Evolutionary conservation across 2,888 invertebrate genomes (phyloP), one percentile per base, ranked within the genome.

Genomic region (Oscheius sp.): DNA sequence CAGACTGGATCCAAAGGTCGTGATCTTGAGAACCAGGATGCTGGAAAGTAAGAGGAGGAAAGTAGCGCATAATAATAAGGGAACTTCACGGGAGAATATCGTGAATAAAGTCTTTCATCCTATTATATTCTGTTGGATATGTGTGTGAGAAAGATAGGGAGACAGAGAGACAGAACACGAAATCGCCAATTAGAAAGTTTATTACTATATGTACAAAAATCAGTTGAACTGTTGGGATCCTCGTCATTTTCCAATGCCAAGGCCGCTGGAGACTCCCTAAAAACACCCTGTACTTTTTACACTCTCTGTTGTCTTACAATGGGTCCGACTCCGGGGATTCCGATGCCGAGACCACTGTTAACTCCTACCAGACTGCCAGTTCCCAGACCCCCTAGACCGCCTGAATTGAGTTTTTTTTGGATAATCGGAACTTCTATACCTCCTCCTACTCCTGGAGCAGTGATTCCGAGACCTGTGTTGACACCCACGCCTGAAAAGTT

Each of bases 321-420:
- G 11, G 82, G 82, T 3, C 82, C 82, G 7, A 82, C 77, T 29
- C 81, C 81, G 1, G 82, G 82, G 0, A 79, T 74, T 33, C 82
- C 82, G 10, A 82, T 76, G 3, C 82, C 82, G 2, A 81, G 70
- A 60, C 82, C 82, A 65, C 77, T 77, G 53, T 75, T 78, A n/a
- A 82, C 79, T 60, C 82, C 82, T 51, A 82, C 79, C 0, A 82
- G 68, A 35, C 79, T 76, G 13, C 80, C 80, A 21, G 74, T 73
- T 48, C 82, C 82, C 5, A 82, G 71, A 35, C 79, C 79, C n/a
- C 80, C 80, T 10, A 73, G 71, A 33, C 82, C 82, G 21, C 73
- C 72, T 72, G 35, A 63, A 72, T 68, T n/a, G 21, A 55, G 50
- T 35, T 0, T n/a, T 60, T 58, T 50, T 1, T 5, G 9, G 35